These are phyloP conservation scores for Trachelus iudaicus DNA, from an alignment of 2,888 invertebrate species.

Conservation along the genomic window DNA sequence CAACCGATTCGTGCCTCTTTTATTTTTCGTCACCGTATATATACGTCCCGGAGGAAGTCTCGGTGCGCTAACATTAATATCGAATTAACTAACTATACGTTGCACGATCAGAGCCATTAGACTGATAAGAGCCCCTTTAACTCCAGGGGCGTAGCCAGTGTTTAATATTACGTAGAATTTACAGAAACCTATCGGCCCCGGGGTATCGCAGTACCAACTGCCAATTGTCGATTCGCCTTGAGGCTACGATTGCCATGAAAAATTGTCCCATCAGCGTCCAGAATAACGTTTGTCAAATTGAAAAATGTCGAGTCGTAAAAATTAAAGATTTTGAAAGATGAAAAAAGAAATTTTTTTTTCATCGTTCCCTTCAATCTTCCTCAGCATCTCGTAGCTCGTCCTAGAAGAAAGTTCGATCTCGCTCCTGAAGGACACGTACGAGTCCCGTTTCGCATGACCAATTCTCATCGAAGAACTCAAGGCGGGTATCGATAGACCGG, in stretches of 20 bases:
- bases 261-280: background rate
- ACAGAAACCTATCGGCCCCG: no score
- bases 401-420: constrained; percentile 2
- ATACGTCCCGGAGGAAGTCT: background rate
- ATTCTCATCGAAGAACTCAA: background rate
- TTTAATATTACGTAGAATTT: background rate
- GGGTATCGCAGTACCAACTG: background rate
- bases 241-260: background rate
- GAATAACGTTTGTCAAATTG: no score
- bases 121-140: background rate
- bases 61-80: background rate
- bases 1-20: background rate
- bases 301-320: no score
- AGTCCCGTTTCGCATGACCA: background rate
- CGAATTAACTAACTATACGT: background rate
- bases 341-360: no score
- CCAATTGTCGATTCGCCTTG: background rate
- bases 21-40: background rate
- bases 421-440: constrained; percentile 9
- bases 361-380: constrained; percentile 44
- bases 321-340: no score
- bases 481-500: background rate
- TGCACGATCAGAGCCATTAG: background rate
- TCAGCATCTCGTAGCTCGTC: background rate
- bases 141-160: background rate